These are phyloP conservation scores for Poecilobothrus nobilitatus DNA, from an alignment of 2,888 invertebrate species.

Conservation along the genomic window DNA sequence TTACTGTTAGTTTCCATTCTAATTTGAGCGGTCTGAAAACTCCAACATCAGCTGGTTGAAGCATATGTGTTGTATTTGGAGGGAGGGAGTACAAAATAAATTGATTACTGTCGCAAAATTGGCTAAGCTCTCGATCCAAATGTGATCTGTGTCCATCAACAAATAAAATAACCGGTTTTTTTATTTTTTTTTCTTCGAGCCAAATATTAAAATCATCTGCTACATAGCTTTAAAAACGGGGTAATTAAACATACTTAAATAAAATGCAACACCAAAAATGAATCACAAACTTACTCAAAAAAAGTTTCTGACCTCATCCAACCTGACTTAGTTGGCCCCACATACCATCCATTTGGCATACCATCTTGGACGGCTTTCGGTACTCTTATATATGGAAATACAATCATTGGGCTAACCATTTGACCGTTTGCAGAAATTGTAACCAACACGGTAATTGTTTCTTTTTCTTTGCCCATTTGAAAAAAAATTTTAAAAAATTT, in stretches of 20 bases:
- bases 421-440: too few relatives aligned
- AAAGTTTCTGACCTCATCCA: neutral
- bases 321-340: neutral
- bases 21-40: neutral
- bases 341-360: neutral
- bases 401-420: neutral
- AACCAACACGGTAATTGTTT: neutral
- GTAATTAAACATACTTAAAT: too few relatives aligned
- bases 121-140: neutral
- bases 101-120: neutral
- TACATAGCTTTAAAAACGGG: conserved; percentile 1
- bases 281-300: neutral
- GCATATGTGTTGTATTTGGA: neutral
- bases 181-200: neutral
- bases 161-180: too few relatives aligned
- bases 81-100: neutral
- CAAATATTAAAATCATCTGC: neutral
- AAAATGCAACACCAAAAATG: too few relatives aligned
- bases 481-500: too few relatives aligned
- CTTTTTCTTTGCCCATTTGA: neutral
- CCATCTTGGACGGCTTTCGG: neutral
- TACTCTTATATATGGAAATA: neutral
- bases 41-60: conserved; percentile 4
- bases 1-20: neutral
- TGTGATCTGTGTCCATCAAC: neutral